These are phyloP conservation scores for Nebria brevicollis DNA, from an alignment of 2,888 invertebrate genomes.

Conservation along the genomic window DNA sequence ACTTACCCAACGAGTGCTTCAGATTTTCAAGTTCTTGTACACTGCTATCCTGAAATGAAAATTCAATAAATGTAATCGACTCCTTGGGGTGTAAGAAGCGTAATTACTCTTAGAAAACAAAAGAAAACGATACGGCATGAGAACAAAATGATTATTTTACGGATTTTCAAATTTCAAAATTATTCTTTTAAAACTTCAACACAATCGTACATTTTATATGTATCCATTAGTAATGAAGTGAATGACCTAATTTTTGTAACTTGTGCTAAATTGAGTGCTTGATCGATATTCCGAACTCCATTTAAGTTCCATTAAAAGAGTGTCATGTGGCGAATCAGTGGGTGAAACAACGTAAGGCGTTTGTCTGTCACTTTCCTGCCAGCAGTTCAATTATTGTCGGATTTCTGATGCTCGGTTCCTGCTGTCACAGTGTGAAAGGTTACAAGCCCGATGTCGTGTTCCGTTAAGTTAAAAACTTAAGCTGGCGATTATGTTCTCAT, in stretches of 20 bases:
- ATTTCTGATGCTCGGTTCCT: neutral
- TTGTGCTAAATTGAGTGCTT: neutral
- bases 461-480: too few relatives aligned
- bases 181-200: too few relatives aligned
- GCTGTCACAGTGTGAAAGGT: neutral
- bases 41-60: constrained; percentile 63
- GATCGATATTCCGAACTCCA: neutral
- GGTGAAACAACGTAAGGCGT: neutral
- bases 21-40: constrained; percentile 66
- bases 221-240: neutral
- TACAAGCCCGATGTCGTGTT: too few relatives aligned
- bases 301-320: neutral
- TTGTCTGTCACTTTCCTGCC: neutral
- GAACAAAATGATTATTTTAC: too few relatives aligned
- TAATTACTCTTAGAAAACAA: too few relatives aligned
- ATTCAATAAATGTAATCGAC: neutral
- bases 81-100: neutral
- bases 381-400: neutral
- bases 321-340: neutral
- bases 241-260: neutral
- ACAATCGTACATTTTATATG: too few relatives aligned
- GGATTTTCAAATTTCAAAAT: too few relatives aligned
- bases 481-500: too few relatives aligned
- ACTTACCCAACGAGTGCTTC: constrained; percentile 61
- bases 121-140: too few relatives aligned